A percentile compares a stretch with the other conserved stretches of the same genome.
phyloP scores from a whole-genome alignment of 1,140 invertebrate species.

The Bombyx mori region ASM3026992v2 NC_085112.1:12672501-12673000 shows the following conservation, averaged over 20 bases:
- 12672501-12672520: background rate
- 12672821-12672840: constrained; percentile 38
- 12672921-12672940: constrained; percentile 64
- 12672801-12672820: constrained; percentile 20
- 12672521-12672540: background rate
- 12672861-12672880: constrained; percentile 48
- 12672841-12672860: constrained; percentile 24
- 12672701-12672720: constrained; percentile 57
- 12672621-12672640: constrained; percentile 6
- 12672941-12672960: constrained; percentile 34
- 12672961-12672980: constrained; percentile 68
- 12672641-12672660: background rate
- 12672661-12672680: constrained; percentile 6
- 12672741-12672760: constrained; percentile 48
- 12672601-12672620: constrained; percentile 2
- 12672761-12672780: constrained; percentile 53
- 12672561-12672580: background rate
- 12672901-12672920: constrained; percentile 57
- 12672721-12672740: constrained; percentile 47
- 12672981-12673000: constrained; percentile 70
- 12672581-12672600: background rate
- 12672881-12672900: constrained; percentile 73
- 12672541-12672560: background rate
- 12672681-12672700: constrained; percentile 37
- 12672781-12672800: constrained; percentile 21